Base-by-base conservation (phyloP, 1,140 invertebrate species). In the Conopomorpha cramerella region DNA sequence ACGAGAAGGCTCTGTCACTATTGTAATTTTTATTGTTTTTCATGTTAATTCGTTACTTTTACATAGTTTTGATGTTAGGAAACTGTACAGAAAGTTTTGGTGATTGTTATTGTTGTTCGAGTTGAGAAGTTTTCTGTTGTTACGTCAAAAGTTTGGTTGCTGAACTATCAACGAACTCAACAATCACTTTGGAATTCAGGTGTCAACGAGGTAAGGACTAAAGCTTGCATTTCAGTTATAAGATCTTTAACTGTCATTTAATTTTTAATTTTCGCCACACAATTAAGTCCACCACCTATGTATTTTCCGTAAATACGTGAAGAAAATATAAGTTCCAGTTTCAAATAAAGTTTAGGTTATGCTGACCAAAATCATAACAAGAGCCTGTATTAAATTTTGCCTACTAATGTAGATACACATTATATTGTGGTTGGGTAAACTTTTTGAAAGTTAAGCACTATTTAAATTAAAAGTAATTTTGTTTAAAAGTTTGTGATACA, bases 151-250 rank as follows among this genome's bases (percentile, higher is more conserved):
- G 64, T 66, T 70, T 61, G 45, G 50, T 59, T 58, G 59, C 50
- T 57, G 59, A 71, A 74, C 61, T 74, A 70, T 39, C 60, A 67
- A 70, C 67, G 63, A 73, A 76, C 67, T 76, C 66, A 57, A 46
- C 55, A 60, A 73, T 70, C 63, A 60, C 59, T 73, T 63, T 51
- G 64, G 56, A 63, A 58, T 74, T 74, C 65, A 74, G 70, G 70
- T 77, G 73, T 73, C 70, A 74, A 74, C 65, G 73, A 77, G 73
- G 73, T 77, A 77, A 77, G 73, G 67, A 72, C 63, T 43, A 49
- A 48, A 77, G 19, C 19, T 23, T 23, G 19, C 10, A 23, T 6
- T 4, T 23, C 19, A 13, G 28, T 29, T 29, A 13, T 29, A 7
- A 3, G 28, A 29, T 10, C 4, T 29, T 29, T 29, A 10, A 29